phyloP scores from a whole-genome alignment of 2,113 vertebrate genomes.

The Neolamprologus variostigma region DNA sequence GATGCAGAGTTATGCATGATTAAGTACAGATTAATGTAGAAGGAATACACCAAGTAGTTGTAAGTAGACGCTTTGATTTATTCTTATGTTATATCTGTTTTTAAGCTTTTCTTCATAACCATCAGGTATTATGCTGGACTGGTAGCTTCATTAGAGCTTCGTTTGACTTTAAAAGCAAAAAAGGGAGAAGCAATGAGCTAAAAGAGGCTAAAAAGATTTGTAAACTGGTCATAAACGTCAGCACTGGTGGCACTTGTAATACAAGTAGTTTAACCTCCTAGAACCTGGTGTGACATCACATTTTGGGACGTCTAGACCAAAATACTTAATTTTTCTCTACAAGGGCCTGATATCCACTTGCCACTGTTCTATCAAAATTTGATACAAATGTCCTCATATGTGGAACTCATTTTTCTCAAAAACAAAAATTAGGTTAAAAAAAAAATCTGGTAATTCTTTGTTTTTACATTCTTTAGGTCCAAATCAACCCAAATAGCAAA shows the following conservation, averaged over 20 bases:
- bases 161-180: neutral
- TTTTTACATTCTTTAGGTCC: no score
- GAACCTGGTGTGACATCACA: no score
- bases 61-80: neutral
- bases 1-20: neutral
- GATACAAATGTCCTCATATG: no score
- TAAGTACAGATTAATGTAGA: neutral
- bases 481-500: no score
- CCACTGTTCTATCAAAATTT: no score
- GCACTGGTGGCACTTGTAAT: neutral
- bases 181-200: neutral
- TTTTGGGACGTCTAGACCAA: no score
- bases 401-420: no score
- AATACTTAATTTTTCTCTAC: no score
- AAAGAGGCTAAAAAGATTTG: neutral
- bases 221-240: accelerated
- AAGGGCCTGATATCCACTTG: no score
- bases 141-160: neutral
- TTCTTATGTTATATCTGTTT: neutral
- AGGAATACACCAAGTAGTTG: neutral
- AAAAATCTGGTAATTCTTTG: no score
- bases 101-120: neutral
- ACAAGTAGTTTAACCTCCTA: neutral
- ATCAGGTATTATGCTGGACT: neutral
- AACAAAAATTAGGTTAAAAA: no score